Conservation (phyloP, 2,113 vertebrate species). For the Caracal caracal region DNA sequence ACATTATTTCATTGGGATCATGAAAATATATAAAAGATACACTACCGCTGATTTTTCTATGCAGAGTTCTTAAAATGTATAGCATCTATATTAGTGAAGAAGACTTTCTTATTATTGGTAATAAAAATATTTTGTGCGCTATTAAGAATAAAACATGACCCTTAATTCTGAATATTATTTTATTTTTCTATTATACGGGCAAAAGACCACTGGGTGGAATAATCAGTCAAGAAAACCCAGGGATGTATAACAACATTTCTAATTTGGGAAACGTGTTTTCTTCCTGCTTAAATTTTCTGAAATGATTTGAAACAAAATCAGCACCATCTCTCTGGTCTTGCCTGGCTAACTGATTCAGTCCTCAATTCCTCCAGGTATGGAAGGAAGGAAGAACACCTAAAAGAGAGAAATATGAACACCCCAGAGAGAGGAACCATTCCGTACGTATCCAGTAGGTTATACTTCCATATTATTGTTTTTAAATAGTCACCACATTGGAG, state of each 20-base stretch:
- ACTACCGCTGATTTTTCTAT: neutral
- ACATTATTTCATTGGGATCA: neutral
- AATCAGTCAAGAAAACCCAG: constrained; percentile 14
- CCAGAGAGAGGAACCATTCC: neutral
- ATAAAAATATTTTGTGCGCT: neutral
- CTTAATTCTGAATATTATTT: neutral
- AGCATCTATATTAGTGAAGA: neutral
- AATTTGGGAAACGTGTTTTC: neutral
- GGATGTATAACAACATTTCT: neutral
- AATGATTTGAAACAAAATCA: constrained; percentile 21
- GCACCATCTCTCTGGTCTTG: neutral
- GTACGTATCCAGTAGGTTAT: neutral
- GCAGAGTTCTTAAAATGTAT: neutral
- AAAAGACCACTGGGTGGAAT: neutral
- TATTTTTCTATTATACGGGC: neutral
- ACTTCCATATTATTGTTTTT: neutral
- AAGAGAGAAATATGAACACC: neutral
- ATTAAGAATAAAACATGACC: neutral
- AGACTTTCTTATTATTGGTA: neutral
- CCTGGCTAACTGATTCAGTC: neutral
- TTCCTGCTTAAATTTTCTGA: constrained; percentile 7
- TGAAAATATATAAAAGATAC: neutral
- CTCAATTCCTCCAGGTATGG: neutral
- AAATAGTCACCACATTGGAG: neutral
- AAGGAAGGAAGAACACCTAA: neutral